phyloP scores from a whole-genome alignment of 2,113 vertebrate species.

The Mustela nigripes region DNA sequence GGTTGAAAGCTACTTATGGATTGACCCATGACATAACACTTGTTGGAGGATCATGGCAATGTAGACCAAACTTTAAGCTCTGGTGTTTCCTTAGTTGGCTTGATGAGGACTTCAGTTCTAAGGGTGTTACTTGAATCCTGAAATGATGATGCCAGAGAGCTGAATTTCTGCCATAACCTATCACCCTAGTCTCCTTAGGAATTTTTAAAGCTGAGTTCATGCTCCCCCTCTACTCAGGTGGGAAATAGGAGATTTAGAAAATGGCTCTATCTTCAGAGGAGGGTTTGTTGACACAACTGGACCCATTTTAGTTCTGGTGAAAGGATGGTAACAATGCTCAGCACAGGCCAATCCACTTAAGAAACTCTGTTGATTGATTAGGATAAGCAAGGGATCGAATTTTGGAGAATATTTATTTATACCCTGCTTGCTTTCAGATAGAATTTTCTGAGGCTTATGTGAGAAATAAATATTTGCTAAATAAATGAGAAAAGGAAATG shows the following conservation, averaged over 20 bases:
- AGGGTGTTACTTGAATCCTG: not conserved
- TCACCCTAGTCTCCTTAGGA: not conserved
- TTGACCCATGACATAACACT: not conserved
- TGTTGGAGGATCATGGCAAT: not conserved
- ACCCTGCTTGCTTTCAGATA: not conserved
- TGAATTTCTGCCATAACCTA: not conserved
- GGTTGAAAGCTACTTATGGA: not conserved
- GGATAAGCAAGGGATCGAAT: not conserved
- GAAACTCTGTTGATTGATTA: not conserved
- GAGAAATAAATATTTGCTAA: slow-evolving; percentile 37
- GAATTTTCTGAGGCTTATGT: slow-evolving; percentile 18
- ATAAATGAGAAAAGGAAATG: not conserved
- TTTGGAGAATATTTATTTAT: not conserved
- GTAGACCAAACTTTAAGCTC: not conserved
- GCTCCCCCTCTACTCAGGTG: not conserved
- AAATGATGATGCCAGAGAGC: not conserved
- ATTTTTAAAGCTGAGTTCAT: not conserved
- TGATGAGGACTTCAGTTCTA: not conserved
- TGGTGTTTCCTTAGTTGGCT: not conserved
- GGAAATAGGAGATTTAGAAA: not conserved
- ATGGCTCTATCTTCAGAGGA: not conserved
- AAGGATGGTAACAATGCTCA: not conserved
- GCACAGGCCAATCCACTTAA: not conserved
- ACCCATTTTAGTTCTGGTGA: not conserved
- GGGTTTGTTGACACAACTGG: not conserved